Evolutionary conservation across 2,888 invertebrate species (phyloP), one percentile per base, ranked within the genome.

Genomic region (Chrysolina haemoptera): DNA sequence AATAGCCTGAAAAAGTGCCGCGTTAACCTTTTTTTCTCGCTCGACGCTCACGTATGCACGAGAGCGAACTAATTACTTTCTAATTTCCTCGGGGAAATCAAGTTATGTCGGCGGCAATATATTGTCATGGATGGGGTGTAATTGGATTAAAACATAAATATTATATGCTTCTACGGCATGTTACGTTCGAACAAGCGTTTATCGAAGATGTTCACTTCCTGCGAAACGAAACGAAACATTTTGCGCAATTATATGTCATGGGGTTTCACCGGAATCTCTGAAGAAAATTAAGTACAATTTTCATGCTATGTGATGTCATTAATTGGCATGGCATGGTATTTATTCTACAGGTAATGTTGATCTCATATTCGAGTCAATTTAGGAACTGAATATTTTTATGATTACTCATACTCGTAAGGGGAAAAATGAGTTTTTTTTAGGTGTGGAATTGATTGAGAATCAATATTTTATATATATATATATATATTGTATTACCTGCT

Each of bases 61-160:
- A 66, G 64, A 68, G 67, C 73, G 71, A 76, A 71, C 76, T 76
- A 78, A 78, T 78, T 78, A 78, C 74, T 66, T 71, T 50, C 68
- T 71, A 73, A 75, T 78, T 75, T 76, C 78, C 78, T 75, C 22
- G 40, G 78, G 78, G 78, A 78, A 78, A 78, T 78, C 78, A 78
- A 73, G 72, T 73, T 63, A 70, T 67, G 67, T 67, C 53, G 67
- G 59, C 67, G 68, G 73, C 72, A 68, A 78, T 73, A 76, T 75
- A 75, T 78, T 76, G 76, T 76, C 78, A 75, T 78, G 78, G 70
- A 76, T 72, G 70, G 66, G 70, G 55, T 62, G 66, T 75, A 75
- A 75, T 73, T 73, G 72, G 70, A 75, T 75, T 75, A 73, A 50
- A 70, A 70, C 70, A 73, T 75, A 70, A 75, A 73, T 75, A 69